Evolutionary conservation across 2,888 invertebrate species (phyloP).

Genomic region (Cataglyphis rosenhaueri): DNA sequence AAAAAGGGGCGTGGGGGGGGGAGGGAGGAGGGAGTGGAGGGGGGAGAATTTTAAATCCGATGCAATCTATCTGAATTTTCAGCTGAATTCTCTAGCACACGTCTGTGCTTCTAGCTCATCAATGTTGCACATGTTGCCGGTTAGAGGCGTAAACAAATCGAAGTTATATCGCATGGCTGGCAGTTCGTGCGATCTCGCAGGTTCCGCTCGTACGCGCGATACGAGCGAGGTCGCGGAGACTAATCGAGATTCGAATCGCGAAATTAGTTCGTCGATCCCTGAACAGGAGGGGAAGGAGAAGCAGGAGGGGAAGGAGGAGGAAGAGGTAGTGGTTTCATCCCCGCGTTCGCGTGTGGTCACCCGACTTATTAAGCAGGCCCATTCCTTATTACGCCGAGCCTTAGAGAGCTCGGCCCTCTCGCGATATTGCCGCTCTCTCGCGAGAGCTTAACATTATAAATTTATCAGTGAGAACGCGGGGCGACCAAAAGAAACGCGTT

Average conservation of each 20-base stretch:
- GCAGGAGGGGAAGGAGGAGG: neutral
- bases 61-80: neutral
- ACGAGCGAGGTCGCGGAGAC: conserved; percentile 61
- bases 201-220: neutral
- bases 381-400: conserved; percentile 74
- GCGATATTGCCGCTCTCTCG: conserved; percentile 52
- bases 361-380: conserved; percentile 79
- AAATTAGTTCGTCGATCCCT: conserved; percentile 76
- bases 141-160: conserved; percentile 42
- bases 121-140: neutral
- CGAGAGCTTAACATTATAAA: conserved; percentile 80
- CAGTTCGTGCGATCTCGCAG: conserved; percentile 22
- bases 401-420: conserved; percentile 45
- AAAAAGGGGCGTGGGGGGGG: neutral
- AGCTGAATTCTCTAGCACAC: conserved; percentile 5
- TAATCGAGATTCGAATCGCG: conserved; percentile 77
- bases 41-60: neutral
- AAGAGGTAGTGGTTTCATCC: conserved; percentile 29
- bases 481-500: conserved; percentile 82
- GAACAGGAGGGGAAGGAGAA: neutral
- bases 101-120: conserved; percentile 1
- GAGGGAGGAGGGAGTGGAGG: no score
- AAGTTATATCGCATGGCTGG: conserved; percentile 27
- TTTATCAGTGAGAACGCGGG: conserved; percentile 81
- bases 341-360: conserved; percentile 78